These are phyloP conservation scores for Athalia circularis DNA, from an alignment of 2,888 invertebrate species.

Conservation along the genomic window DNA sequence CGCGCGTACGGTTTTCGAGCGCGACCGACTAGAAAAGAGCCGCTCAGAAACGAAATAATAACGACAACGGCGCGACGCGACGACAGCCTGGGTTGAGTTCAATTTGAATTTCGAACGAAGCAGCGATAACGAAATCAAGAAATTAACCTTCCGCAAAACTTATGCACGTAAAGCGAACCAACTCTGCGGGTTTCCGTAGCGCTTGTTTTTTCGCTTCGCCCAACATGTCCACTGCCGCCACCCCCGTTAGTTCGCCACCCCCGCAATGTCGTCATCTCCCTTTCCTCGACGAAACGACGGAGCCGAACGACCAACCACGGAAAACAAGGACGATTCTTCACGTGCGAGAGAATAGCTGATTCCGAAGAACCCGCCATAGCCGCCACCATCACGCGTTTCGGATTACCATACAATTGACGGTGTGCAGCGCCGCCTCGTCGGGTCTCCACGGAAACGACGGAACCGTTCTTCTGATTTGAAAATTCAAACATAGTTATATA, in stretches of 20 bases:
- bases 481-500: no score
- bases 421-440: not conserved
- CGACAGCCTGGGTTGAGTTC: slow-evolving; percentile 12
- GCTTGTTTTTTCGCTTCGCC: slow-evolving; percentile 6
- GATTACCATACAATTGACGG: not conserved
- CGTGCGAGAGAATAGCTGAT: not conserved
- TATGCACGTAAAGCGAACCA: no score
- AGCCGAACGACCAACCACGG: not conserved
- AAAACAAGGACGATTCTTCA: slow-evolving; percentile 6
- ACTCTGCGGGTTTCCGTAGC: not conserved
- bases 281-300: not conserved
- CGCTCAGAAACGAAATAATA: no score
- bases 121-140: no score
- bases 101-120: slow-evolving; percentile 26
- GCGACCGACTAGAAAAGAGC: not conserved
- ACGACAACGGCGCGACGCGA: not conserved
- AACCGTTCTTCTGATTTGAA: no score
- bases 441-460: not conserved
- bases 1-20: no score
- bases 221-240: not conserved
- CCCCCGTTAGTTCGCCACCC: slow-evolving; percentile 4
- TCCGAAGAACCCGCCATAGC: no score
- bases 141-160: no score
- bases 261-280: slow-evolving; percentile 26
- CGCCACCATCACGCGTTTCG: not conserved